Evolutionary conservation across 2,888 invertebrate species (phyloP).

Genomic region (Sarcophaga carnaria): DNA sequence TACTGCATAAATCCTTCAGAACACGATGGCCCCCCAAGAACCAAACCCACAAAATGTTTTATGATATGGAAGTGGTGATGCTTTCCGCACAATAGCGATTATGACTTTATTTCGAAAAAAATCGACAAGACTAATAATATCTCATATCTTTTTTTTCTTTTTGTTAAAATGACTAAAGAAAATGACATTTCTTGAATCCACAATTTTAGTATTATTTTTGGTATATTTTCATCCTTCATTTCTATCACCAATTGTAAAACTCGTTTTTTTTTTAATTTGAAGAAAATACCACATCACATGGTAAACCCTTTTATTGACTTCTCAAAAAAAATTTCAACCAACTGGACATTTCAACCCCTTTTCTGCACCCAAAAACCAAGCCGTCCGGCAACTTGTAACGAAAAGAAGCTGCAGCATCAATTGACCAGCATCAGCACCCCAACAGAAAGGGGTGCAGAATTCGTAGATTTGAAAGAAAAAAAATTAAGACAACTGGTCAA

Average conservation of each 20-base stretch:
- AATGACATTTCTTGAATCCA: too few relatives aligned
- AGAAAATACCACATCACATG: not conserved
- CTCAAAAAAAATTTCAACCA: not conserved
- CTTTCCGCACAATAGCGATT: too few relatives aligned
- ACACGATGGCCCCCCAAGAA: too few relatives aligned
- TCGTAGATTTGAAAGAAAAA: not conserved
- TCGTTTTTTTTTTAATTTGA: not conserved
- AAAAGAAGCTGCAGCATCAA: conserved; percentile 71
- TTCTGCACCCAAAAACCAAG: conserved; percentile 31
- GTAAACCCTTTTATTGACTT: conserved; percentile 8
- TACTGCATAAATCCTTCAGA: too few relatives aligned
- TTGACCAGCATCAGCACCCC: conserved; percentile 18
- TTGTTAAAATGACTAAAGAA: too few relatives aligned
- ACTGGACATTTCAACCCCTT: conserved; percentile 67
- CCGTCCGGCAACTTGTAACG: conserved; percentile 26
- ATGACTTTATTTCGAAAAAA: too few relatives aligned
- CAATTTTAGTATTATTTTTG: too few relatives aligned
- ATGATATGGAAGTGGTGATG: too few relatives aligned
- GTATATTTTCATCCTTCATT: not conserved
- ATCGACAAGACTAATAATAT: too few relatives aligned
- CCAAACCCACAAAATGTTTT: too few relatives aligned
- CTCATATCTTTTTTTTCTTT: too few relatives aligned
- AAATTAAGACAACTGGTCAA: conserved; percentile 72
- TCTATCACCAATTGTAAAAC: not conserved
- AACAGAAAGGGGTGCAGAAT: conserved; percentile 41